phyloP scores from a whole-genome alignment of 2,797 vertebrate genomes.

The Acanthiza pusilla region DNA sequence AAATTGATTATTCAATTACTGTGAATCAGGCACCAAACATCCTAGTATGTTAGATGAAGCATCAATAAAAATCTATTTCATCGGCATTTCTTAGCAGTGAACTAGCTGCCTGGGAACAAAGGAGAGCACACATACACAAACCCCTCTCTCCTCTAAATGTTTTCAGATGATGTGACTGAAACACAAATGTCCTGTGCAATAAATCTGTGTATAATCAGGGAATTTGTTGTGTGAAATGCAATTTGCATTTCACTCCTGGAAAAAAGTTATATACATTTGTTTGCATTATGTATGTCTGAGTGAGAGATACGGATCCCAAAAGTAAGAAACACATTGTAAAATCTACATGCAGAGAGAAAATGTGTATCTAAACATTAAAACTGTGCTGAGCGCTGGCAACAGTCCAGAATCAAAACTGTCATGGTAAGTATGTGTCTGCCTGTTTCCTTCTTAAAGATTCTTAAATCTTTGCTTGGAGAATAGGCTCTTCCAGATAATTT shows the following conservation, averaged over 20 bases:
- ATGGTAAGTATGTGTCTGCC: background rate
- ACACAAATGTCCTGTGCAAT: background rate
- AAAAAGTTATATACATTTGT: background rate
- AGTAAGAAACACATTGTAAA: background rate
- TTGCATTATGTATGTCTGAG: background rate
- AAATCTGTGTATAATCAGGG: background rate
- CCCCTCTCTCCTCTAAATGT: background rate
- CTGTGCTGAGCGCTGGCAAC: background rate
- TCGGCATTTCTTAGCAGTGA: background rate
- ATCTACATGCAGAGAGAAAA: background rate
- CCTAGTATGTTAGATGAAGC: background rate
- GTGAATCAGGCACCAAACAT: background rate
- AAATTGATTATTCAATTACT: conserved; percentile 59
- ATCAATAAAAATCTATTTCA: conserved; percentile 8
- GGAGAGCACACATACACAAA: background rate
- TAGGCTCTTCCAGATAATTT: background rate
- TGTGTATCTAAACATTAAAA: background rate
- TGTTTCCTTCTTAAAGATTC: background rate
- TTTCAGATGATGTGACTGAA: background rate
- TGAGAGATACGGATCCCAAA: background rate
- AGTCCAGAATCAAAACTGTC: background rate
- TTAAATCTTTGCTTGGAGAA: background rate
- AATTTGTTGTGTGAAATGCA: conserved; percentile 26
- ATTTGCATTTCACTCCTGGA: conserved; percentile 27
- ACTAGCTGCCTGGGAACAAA: background rate